Evolutionary conservation across 1,140 invertebrate genomes (phyloP).

Genomic region (Musca vetustissima): DNA sequence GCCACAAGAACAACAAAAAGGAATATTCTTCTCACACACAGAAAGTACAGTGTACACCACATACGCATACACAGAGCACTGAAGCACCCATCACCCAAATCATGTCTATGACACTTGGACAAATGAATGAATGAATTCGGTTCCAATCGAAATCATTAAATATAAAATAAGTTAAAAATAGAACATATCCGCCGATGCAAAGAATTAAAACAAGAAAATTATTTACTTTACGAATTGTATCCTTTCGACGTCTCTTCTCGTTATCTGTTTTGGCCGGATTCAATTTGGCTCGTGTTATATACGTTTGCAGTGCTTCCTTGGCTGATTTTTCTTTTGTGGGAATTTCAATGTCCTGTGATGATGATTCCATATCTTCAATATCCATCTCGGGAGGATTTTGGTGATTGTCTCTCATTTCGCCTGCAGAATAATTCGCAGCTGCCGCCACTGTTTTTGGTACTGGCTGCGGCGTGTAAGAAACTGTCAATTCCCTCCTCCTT

Average conservation of each 20-base stretch:
- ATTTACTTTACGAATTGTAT: slow-evolving; percentile 54
- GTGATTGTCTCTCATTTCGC: background rate
- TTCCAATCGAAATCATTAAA: no score
- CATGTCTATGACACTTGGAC: no score
- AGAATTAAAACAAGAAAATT: slow-evolving; percentile 17
- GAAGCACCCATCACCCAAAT: no score
- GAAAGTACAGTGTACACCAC: slow-evolving; percentile 18
- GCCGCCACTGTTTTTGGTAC: no score
- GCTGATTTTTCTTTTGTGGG: slow-evolving; percentile 18
- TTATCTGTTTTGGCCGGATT: slow-evolving; percentile 52
- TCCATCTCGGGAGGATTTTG: background rate
- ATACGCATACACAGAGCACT: slow-evolving; percentile 1
- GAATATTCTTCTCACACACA: background rate
- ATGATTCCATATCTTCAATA: slow-evolving; percentile 15
- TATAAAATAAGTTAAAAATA: no score
- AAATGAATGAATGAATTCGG: no score
- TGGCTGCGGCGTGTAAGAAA: background rate
- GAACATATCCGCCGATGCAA: no score
- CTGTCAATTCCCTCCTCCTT: background rate
- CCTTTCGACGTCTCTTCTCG: slow-evolving; percentile 50
- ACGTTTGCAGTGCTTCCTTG: slow-evolving; percentile 41
- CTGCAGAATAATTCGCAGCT: background rate
- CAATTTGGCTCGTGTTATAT: slow-evolving; percentile 51
- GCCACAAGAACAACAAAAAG: background rate
- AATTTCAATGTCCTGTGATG: background rate